phyloP scores from a whole-genome alignment of 2,888 invertebrate genomes.

The Cantharis nigra region DNA sequence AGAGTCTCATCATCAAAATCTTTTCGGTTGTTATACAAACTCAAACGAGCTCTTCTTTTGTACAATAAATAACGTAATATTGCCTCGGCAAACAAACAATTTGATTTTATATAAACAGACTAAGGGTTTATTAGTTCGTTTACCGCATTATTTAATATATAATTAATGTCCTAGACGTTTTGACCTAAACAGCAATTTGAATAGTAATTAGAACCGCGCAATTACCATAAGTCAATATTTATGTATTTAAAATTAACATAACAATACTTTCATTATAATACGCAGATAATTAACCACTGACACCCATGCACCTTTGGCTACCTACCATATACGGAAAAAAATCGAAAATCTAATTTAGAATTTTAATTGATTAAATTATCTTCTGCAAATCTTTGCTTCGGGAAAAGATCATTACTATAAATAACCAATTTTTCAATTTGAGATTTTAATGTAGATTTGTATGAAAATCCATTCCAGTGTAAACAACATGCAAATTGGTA shows the following conservation, averaged over 20 bases:
- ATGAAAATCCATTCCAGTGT: slow-evolving; percentile 41
- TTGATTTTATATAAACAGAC: not conserved
- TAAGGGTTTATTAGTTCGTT: not conserved
- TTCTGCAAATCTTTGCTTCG: slow-evolving; percentile 6
- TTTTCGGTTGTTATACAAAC: not conserved
- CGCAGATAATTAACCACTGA: not conserved
- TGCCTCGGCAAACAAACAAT: not conserved
- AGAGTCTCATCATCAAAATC: not conserved
- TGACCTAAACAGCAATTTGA: not conserved
- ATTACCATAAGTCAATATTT: slow-evolving; percentile 24
- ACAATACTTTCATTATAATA: slow-evolving; percentile 23
- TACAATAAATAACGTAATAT: not conserved
- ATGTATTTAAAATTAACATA: slow-evolving; percentile 17
- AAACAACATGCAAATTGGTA: slow-evolving; percentile 45
- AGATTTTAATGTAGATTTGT: slow-evolving; percentile 42
- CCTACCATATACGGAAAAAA: not conserved
- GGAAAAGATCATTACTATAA: slow-evolving; percentile 24
- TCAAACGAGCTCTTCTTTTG: not conserved
- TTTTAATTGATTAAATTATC: slow-evolving; percentile 4
- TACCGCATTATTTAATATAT: not conserved
- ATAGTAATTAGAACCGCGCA: not conserved
- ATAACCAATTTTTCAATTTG: slow-evolving; percentile 42
- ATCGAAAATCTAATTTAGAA: not conserved
- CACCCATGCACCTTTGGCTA: not conserved
- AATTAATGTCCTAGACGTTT: not conserved